phyloP scores from a whole-genome alignment of 2,797 vertebrate genomes.

The Pipistrellus kuhlii region DNA sequence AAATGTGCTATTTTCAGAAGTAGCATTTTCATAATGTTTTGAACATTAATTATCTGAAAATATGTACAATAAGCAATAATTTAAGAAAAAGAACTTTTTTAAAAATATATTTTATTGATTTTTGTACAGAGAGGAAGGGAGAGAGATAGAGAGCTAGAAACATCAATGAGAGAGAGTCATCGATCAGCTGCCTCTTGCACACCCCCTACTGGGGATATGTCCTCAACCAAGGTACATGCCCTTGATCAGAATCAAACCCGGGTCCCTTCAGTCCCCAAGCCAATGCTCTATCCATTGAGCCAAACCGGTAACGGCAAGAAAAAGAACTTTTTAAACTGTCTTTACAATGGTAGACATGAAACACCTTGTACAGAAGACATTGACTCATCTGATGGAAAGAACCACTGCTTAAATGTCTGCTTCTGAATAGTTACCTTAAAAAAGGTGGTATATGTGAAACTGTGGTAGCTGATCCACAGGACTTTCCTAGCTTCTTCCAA shows the following conservation, averaged over 20 bases:
- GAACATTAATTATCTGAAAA: constrained; percentile 72
- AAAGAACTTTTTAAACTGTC: constrained; percentile 49
- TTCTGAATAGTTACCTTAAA: not conserved
- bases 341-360: constrained; percentile 44
- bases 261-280: too few species aligned
- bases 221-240: too few species aligned
- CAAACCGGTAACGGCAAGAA: too few species aligned
- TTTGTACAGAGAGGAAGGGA: too few species aligned
- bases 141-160: too few species aligned
- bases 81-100: constrained; percentile 57
- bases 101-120: too few species aligned
- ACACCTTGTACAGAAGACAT: constrained; percentile 13
- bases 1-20: constrained; percentile 66
- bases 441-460: not conserved
- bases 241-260: too few species aligned
- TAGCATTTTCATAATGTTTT: constrained; percentile 64
- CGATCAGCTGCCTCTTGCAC: too few species aligned
- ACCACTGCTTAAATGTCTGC: not conserved
- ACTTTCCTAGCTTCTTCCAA: not conserved
- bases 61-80: constrained; percentile 63
- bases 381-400: constrained; percentile 40
- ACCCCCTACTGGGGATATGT: too few species aligned
- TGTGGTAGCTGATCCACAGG: not conserved
- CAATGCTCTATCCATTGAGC: too few species aligned
- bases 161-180: too few species aligned